Conservation (phyloP, 2,113 vertebrate genomes). For the Polyodon spathula region DNA sequence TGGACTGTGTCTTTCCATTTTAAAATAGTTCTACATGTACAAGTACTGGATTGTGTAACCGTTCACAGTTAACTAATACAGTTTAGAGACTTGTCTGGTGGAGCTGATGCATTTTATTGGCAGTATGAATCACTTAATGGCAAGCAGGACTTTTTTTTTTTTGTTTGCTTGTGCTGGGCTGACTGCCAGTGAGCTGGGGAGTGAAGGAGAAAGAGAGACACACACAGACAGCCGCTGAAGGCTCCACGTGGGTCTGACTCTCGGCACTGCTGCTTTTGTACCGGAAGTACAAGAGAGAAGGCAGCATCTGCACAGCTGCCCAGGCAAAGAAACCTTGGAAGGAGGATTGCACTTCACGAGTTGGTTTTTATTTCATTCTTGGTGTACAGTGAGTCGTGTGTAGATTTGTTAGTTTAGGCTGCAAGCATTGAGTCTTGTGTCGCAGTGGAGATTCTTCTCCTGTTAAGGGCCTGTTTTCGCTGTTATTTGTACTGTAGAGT, state of each 20-base stretch:
- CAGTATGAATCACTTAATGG: not conserved
- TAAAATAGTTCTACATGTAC: no score
- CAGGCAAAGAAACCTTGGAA: conserved; percentile 10
- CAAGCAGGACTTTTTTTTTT: not conserved
- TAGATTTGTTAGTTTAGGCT: no score
- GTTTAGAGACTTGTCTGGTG: not conserved
- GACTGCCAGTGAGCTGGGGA: conserved; percentile 16
- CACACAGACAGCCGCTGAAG: conserved; percentile 48
- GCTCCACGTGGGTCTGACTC: conserved; percentile 50
- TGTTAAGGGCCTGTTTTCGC: no score
- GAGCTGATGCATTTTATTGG: not conserved
- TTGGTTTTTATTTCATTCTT: no score
- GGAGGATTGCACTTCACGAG: conserved; percentile 17
- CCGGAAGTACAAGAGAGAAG: conserved; percentile 16
- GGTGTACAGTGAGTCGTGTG: no score
- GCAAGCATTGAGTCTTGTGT: no score
- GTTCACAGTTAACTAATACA: no score
- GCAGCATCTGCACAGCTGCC: conserved; percentile 11
- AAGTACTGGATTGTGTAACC: not conserved
- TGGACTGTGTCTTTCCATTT: no score
- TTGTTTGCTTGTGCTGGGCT: not conserved
- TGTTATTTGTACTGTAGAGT: no score
- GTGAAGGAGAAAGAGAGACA: conserved; percentile 29
- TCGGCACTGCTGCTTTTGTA: conserved; percentile 19
- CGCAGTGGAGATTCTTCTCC: no score